Conservation (phyloP, 2,113 vertebrate species). For the Eubucco bourcierii region DNA sequence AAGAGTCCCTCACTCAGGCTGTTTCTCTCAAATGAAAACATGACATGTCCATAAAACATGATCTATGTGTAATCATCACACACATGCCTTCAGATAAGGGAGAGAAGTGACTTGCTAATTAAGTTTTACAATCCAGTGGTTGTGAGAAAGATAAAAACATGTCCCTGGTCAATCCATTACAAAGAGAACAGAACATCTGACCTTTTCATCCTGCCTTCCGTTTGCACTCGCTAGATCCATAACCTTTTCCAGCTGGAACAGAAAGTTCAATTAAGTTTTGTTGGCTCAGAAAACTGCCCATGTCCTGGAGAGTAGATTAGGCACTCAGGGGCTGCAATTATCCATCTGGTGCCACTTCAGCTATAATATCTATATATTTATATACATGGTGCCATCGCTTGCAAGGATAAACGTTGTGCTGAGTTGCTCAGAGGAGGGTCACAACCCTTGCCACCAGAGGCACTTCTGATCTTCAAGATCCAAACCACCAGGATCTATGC, state of each 20-base stretch:
- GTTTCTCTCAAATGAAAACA: conserved; percentile 25
- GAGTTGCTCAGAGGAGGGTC: conserved; percentile 1
- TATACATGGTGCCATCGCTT: conserved; percentile 55
- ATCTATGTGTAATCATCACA: conserved; percentile 51
- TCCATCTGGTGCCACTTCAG: conserved; percentile 80
- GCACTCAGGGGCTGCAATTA: conserved; percentile 81
- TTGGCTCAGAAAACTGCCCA: conserved; percentile 81
- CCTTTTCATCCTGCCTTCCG: conserved; percentile 77
- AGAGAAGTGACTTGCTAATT: conserved; percentile 64
- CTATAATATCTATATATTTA: conserved; percentile 73
- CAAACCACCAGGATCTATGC: background rate
- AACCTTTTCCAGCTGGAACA: conserved; percentile 84
- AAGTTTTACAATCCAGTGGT: conserved; percentile 73
- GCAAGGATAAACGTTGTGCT: conserved; percentile 21
- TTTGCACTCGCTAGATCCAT: conserved; percentile 70
- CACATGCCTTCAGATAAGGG: conserved; percentile 33
- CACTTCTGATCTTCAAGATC: background rate
- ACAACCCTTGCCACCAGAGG: background rate
- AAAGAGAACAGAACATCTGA: conserved; percentile 74
- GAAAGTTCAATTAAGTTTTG: conserved; percentile 86
- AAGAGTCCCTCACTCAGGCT: background rate
- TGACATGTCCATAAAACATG: conserved; percentile 47
- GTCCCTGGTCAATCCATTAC: conserved; percentile 78
- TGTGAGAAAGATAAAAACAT: conserved; percentile 69
- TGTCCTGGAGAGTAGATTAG: conserved; percentile 82